Evolutionary conservation across 2,113 vertebrate genomes (phyloP), one percentile per base, ranked within the genome.

Genomic region (Elaphurus davidianus): DNA sequence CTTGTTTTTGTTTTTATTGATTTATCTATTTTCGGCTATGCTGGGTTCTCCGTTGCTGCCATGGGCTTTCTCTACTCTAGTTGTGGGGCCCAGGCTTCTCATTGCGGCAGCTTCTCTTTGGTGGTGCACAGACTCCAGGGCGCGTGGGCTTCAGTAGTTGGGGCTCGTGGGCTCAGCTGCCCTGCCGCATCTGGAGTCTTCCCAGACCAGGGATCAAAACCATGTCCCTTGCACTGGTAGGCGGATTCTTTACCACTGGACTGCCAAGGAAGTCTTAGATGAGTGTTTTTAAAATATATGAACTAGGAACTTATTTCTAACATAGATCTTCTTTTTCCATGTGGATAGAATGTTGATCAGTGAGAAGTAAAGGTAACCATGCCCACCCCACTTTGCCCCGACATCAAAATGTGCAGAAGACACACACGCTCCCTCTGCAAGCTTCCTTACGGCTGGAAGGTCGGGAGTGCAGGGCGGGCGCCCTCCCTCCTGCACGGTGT

Each of bases 91-190:
- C 12, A 76, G 40, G 6, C 40, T 76, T 76, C 71, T 43, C 40
- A 76, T 12, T 43, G 40, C 1, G 0, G 23, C 23, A 1, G 40
- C 23, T 76, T 76, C 71, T 76, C 23, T 43, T 25, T 43, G 71
- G 23, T 27, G 71, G 71, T 1, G 0, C 23, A 76, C 0, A 0
- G 36, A 76, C 71, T 71, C n/a, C 71, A 25, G 40, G 71, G 36
- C 0, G 0, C 1, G 0, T 76, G 40, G 71, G 40, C 71, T 76
- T 27, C 40, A 76, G 40, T 7, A 43, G 12, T 27, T 0, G 1
- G 36, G 40, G 71, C 23, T 43, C 6, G 1, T 7, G 25, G 40
- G 71, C 71, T 40, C 40, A 43, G 71, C 23, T 43, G 71, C 71
- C 23, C 71, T 27, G 71, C 40, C 0, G 1, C 23, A 43, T 43